Base-by-base conservation (phyloP, 2,888 invertebrate genomes). In the Philonicus albiceps region DNA sequence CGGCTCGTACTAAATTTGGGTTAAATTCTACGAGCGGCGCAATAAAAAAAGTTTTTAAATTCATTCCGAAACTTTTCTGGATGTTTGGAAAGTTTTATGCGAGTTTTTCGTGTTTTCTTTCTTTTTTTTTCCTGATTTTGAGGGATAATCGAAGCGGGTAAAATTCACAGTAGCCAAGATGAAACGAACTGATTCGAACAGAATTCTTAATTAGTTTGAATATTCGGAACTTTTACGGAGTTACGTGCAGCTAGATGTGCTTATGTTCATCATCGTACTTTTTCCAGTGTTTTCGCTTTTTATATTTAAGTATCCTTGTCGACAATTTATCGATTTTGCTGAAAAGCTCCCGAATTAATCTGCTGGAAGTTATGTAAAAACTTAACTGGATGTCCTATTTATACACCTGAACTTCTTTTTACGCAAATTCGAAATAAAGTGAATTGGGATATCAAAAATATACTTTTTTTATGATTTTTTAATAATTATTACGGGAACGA, bases 11-110 rank as follows among this genome's bases (percentile, higher is more conserved):
- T 27, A 30, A 78, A 78, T 78, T 78, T 78, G 49, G 49, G 78
- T 78, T 78, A 49, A 78, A 78, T 78, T 78, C 27, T 40, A 78
- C 27, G 49, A 78, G 78, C 22, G 43, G 16, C 49, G 49, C 78
- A 49, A 53, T 78, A 78, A 78, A 78, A 78, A 76, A 78, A 78
- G 49, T 78, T 78, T 78, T 78, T 78, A 78, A 64, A 78, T 78
- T 78, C 78, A 78, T 78, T 78, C 43, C 5, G 49, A 49, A 78
- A 78, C 43, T 78, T 78, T 53, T 30, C 49, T 43, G 4, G 78
- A 78, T 78, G 49, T 78, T 78, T 27, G 22, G 49, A 30, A 78
- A 78, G 30, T 43, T 78, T 78, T 43, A 49, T n/a, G 16, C 2
- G n/a, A 27, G 27, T 43, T 78, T 78, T 78, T 78, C 37, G 49